These are phyloP conservation scores for Heliconius ethilla DNA, from an alignment of 2,888 invertebrate species.

Conservation along the genomic window DNA sequence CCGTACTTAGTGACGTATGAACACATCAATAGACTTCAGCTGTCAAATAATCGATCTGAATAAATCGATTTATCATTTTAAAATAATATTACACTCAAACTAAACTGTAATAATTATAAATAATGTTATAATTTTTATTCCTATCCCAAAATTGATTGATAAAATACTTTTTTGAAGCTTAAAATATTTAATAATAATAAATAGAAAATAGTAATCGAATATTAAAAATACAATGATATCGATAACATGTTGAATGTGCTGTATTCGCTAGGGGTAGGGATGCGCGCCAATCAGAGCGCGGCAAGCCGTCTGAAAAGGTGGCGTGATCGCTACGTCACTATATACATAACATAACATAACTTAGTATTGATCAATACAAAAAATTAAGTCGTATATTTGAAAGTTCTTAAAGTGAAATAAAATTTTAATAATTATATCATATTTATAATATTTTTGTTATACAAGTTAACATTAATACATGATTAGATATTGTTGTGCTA, in stretches of 20 bases:
- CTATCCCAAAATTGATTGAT: neutral
- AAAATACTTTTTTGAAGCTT: neutral
- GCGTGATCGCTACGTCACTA: slow-evolving; percentile 78
- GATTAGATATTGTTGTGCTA: neutral
- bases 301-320: slow-evolving; percentile 70
- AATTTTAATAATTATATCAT: neutral
- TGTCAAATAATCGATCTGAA: slow-evolving; percentile 44
- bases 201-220: slow-evolving; percentile 15
- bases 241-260: slow-evolving; percentile 54
- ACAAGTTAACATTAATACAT: slow-evolving; percentile 2
- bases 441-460: neutral
- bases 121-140: no score
- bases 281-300: slow-evolving; percentile 65
- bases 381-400: slow-evolving; percentile 5
- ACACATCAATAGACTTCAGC: slow-evolving; percentile 11
- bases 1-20: slow-evolving; percentile 56
- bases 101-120: neutral
- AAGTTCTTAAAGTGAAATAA: neutral
- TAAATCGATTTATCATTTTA: neutral
- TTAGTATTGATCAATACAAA: slow-evolving; percentile 49
- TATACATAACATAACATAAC: slow-evolving; percentile 52
- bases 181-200: neutral
- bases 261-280: slow-evolving; percentile 64
- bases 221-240: slow-evolving; percentile 34
- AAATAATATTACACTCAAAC: neutral